Base-by-base conservation (phyloP, 2,113 vertebrate species). In the Xiphophorus couchianus region DNA sequence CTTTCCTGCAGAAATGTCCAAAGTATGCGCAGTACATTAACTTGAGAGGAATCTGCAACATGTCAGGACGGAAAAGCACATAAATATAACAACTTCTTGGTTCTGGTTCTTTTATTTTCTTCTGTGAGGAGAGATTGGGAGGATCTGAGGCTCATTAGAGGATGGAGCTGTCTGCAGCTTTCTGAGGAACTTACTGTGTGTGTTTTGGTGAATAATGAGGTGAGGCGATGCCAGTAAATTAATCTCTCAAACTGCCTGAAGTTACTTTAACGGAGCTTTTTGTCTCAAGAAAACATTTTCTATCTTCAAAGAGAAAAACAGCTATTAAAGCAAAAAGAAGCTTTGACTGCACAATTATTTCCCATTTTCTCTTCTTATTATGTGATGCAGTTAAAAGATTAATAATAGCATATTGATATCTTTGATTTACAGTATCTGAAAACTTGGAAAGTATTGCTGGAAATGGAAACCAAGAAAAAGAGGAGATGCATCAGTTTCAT, bases 191-290 rank as follows among this genome's bases (percentile, higher is more conserved):
- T 71, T 54, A 22, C 79, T 69, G 80, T 71, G 71, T 69, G 28
- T 77, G 51, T 42, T 72, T 69, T 61, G 74, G 74, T 71, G 77
- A 88, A 85, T 88, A 88, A 89, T 85, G 84, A 89, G 80, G 58
- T 25, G 75, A 82, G 33, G 61, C 72, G 11, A 11, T 70, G 63
- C 73, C 71, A 48, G 81, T 63, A 69, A 71, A 88, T 70, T 84
- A 72, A 81, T 87, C 74, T 64, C 13, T 15, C 15, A 13, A 76
- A 73, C 80, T 42, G 84, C 80, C 73, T 66, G 64, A 63, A 72
- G 83, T 80, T 33, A 66, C 73, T 86, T 74, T 76, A 78, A 82
- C 70, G 42, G 74, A 73, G 70, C 60, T 74, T 75, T 82, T 86
- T 83, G 70, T 81, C 85, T 84, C 79, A 25, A 44, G 64, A 2